Conservation (phyloP, 2,888 invertebrate genomes). For the Lathronympha strigana region DNA sequence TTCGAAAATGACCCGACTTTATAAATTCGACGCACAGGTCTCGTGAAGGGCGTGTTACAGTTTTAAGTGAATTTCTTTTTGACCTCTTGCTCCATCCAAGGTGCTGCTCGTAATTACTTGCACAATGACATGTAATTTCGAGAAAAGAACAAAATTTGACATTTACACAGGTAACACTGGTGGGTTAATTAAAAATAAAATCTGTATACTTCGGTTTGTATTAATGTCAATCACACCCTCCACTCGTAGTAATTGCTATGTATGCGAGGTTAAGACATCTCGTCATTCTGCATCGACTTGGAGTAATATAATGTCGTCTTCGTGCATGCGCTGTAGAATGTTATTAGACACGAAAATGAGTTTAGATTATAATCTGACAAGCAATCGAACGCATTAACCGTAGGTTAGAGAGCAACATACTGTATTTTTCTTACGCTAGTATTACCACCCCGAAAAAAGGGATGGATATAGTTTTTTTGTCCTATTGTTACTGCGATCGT, state of each 20-base stretch:
- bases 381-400: too few species aligned
- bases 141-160: constrained; percentile 75
- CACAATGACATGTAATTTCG: constrained; percentile 72
- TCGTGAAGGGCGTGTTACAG: constrained; percentile 81
- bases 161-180: constrained; percentile 59
- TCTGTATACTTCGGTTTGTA: constrained; percentile 35
- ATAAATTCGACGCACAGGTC: constrained; percentile 69
- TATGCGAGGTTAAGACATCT: constrained; percentile 35
- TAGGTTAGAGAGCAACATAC: too few species aligned
- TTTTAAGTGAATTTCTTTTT: constrained; percentile 84
- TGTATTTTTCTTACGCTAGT: too few species aligned
- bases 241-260: constrained; percentile 32
- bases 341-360: too few species aligned
- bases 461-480: too few species aligned
- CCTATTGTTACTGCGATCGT: too few species aligned
- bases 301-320: background rate
- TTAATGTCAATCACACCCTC: constrained; percentile 41
- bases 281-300: constrained; percentile 4
- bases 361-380: too few species aligned
- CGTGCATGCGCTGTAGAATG: background rate
- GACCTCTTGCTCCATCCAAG: constrained; percentile 82
- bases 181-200: constrained; percentile 42
- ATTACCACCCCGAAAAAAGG: too few species aligned
- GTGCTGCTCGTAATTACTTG: constrained; percentile 75
- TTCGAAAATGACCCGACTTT: constrained; percentile 82